Evolutionary conservation across 2,113 vertebrate species (phyloP).

Genomic region (Cygnus atratus): DNA sequence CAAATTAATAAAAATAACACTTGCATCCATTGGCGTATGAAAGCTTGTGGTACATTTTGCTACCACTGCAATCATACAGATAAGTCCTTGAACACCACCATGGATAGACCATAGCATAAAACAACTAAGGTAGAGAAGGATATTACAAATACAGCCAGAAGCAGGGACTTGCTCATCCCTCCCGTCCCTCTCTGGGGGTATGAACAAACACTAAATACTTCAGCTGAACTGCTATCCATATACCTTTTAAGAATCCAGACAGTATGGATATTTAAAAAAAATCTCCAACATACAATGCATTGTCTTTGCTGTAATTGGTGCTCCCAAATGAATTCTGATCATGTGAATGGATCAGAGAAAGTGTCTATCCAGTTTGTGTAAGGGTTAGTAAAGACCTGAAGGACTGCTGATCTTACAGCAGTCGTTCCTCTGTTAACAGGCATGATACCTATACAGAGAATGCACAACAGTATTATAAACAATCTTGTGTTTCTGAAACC

Average conservation of each 20-base stretch:
- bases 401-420: not conserved
- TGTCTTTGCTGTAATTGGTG: not conserved
- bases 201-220: not conserved
- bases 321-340: not conserved
- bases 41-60: not conserved
- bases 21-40: not conserved
- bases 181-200: not conserved
- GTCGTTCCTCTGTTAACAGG: not conserved
- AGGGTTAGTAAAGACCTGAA: not conserved
- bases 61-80: not conserved
- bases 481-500: not conserved
- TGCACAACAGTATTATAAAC: not conserved
- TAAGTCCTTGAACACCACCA: not conserved
- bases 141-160: not conserved
- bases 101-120: not conserved
- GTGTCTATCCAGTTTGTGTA: not conserved
- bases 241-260: not conserved
- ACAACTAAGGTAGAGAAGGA: accelerated
- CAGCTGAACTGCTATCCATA: not conserved
- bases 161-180: not conserved
- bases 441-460: not conserved
- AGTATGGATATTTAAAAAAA: not conserved
- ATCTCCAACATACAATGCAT: not conserved
- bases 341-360: not conserved
- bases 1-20: not conserved